phyloP scores from a whole-genome alignment of 2,797 vertebrate genomes.

The Melanotaenia trifasciata region DNA sequence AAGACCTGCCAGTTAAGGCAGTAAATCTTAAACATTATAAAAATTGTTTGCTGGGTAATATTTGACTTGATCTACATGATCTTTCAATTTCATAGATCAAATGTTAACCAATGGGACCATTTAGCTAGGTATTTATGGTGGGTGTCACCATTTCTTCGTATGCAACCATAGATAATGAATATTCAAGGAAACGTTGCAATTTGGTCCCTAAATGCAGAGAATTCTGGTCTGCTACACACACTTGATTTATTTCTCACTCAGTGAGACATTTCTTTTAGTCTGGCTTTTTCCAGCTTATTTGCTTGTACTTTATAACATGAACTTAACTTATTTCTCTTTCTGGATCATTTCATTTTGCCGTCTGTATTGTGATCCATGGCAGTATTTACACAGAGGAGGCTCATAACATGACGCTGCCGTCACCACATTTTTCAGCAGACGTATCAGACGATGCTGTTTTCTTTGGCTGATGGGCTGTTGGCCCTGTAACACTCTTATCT shows the following conservation, averaged over 20 bases:
- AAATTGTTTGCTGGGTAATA: no score
- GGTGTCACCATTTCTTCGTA: neutral
- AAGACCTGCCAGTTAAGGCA: no score
- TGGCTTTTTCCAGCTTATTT: neutral
- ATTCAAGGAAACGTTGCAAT: neutral
- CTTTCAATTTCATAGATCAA: neutral
- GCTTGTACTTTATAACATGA: neutral
- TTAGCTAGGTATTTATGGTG: neutral
- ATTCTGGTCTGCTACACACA: neutral
- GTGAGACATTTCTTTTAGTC: neutral
- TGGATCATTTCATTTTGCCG: conserved; percentile 6
- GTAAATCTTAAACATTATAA: neutral
- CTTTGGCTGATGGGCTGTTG: conserved; percentile 35
- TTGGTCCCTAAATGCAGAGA: no score
- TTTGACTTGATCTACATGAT: no score
- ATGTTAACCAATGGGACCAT: neutral
- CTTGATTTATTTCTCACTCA: neutral
- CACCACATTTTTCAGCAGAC: conserved; percentile 47
- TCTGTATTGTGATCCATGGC: conserved; percentile 11
- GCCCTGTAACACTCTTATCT: conserved; percentile 31
- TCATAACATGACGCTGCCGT: conserved; percentile 13
- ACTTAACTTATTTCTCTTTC: conserved; percentile 2
- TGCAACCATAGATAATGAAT: neutral
- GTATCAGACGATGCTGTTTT: conserved; percentile 37
- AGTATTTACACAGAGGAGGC: conserved; percentile 20